phyloP scores from a whole-genome alignment of 2,888 invertebrate genomes.

The Rhagonycha fulva region DNA sequence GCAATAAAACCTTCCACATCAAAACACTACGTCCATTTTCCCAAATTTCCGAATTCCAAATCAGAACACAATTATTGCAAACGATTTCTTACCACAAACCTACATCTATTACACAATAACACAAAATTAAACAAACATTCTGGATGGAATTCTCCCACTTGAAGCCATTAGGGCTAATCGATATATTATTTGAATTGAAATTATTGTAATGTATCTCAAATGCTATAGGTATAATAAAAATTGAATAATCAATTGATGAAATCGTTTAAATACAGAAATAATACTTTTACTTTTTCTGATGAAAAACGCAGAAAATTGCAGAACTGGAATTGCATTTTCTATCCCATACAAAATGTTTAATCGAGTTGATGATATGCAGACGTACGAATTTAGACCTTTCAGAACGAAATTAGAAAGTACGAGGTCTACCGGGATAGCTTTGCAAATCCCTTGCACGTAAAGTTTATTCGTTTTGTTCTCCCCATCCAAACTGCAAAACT shows the following conservation, averaged over 20 bases:
- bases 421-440: background rate
- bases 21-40: background rate
- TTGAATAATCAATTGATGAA: background rate
- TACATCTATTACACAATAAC: background rate
- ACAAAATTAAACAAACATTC: background rate
- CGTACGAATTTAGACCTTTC: background rate
- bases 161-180: background rate
- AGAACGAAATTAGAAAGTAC: background rate
- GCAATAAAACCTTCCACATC: background rate
- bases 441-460: background rate
- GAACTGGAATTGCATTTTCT: background rate
- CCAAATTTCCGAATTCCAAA: constrained; percentile 10
- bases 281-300: background rate
- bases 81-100: constrained; percentile 9
- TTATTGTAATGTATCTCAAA: background rate
- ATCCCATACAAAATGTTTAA: background rate
- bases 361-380: background rate
- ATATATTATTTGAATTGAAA: background rate
- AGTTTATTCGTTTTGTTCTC: background rate
- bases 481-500: background rate
- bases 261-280: background rate
- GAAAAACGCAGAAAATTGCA: background rate
- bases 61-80: constrained; percentile 17
- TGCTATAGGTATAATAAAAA: background rate
- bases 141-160: background rate